Evolutionary conservation across 53 echinoderm and acorn worm species (phyloP).

Genomic region (Henricia sp.): DNA sequence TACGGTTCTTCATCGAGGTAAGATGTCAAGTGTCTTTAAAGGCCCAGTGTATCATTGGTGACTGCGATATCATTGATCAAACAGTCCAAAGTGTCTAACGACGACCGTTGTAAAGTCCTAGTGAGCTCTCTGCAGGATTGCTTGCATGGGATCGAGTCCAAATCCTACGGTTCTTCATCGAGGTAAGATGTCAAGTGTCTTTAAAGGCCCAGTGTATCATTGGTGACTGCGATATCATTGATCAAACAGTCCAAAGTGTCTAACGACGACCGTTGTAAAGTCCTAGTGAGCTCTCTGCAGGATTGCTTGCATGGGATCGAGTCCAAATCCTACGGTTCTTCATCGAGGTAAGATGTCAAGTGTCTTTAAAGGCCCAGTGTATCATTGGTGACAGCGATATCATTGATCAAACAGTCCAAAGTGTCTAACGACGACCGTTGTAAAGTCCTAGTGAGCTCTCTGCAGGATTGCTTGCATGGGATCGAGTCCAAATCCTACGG

Average conservation of each 20-base stretch:
- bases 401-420: slow-evolving; percentile 96
- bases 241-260: slow-evolving; percentile 99
- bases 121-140: slow-evolving; percentile 97
- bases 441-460: slow-evolving; percentile 91
- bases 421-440: slow-evolving; percentile 91
- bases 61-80: slow-evolving; percentile 99
- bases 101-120: slow-evolving; percentile 95
- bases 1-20: slow-evolving; percentile 83
- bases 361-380: too few relatives aligned
- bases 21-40: too few relatives aligned
- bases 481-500: slow-evolving; percentile 97
- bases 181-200: slow-evolving; percentile 66
- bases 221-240: slow-evolving; percentile 96
- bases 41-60: slow-evolving; percentile 94
- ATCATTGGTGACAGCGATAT: slow-evolving; percentile 93
- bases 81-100: slow-evolving; percentile 94
- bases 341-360: slow-evolving; percentile 67
- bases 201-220: slow-evolving; percentile 95
- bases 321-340: slow-evolving; percentile 90
- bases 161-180: slow-evolving; percentile 87
- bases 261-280: slow-evolving; percentile 92
- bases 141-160: slow-evolving; percentile 94
- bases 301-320: slow-evolving; percentile 98
- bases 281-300: slow-evolving; percentile 92
- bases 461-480: slow-evolving; percentile 93